These are phyloP conservation scores for Andrena praecox DNA, from an alignment of 2,888 invertebrate species.

Conservation along the genomic window DNA sequence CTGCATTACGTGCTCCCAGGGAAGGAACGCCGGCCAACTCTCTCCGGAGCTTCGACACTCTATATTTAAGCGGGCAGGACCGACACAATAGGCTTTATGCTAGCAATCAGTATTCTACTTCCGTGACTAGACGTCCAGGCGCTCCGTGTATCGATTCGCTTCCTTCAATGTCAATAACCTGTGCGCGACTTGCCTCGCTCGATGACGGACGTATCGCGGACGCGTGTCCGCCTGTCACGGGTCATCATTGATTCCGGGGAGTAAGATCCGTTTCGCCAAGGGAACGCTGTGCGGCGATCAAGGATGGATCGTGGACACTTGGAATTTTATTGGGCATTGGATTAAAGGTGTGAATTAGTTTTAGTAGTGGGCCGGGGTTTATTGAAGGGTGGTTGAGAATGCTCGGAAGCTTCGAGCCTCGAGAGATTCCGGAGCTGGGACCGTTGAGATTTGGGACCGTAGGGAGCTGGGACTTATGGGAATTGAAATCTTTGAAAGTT, in stretches of 20 bases:
- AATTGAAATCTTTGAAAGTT: too few relatives aligned
- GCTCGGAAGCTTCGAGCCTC: too few relatives aligned
- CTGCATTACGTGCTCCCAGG: slow-evolving; percentile 22
- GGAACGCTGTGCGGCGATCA: background rate
- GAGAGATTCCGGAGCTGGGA: too few relatives aligned
- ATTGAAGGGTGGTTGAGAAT: too few relatives aligned
- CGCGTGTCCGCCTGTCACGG: background rate
- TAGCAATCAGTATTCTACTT: slow-evolving; percentile 75
- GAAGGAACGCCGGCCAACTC: slow-evolving; percentile 17
- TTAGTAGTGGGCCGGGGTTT: too few relatives aligned
- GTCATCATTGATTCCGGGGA: background rate
- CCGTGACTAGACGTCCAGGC: slow-evolving; percentile 71
- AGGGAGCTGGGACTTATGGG: too few relatives aligned
- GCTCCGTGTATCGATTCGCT: slow-evolving; percentile 72
- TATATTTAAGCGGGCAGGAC: slow-evolving; percentile 72
- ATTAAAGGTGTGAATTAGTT: too few relatives aligned
- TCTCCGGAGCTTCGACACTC: slow-evolving; percentile 41
- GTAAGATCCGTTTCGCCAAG: background rate
- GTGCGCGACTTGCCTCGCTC: slow-evolving; percentile 3
- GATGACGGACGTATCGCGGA: slow-evolving; percentile 16
- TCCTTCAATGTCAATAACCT: slow-evolving; percentile 73
- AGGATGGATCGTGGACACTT: background rate
- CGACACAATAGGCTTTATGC: slow-evolving; percentile 74
- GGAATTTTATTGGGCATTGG: background rate
- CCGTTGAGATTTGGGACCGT: too few relatives aligned